Evolutionary conservation across 2,797 vertebrate genomes (phyloP).

Genomic region (Forpus xanthops): DNA sequence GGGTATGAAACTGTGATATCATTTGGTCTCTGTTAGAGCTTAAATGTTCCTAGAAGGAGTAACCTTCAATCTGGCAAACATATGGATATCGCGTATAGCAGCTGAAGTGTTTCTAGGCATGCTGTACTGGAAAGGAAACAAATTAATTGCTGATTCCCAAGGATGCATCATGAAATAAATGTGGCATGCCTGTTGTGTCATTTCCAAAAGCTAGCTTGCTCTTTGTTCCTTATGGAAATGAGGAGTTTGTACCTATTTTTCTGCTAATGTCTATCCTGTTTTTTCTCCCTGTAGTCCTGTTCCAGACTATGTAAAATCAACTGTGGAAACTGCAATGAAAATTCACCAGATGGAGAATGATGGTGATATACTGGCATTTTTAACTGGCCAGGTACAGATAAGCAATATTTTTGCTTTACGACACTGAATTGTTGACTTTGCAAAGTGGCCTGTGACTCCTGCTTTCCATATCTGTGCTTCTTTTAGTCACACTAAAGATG

Average conservation of each 20-base stretch:
- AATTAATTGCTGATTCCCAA: not conserved
- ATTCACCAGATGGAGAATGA: slow-evolving; percentile 96
- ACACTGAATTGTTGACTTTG: not conserved
- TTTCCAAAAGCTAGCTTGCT: not conserved
- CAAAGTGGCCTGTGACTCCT: not conserved
- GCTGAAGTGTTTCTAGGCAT: not conserved
- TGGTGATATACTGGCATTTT: slow-evolving; percentile 93
- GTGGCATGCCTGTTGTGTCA: not conserved
- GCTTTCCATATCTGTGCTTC: not conserved
- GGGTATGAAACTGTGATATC: not conserved
- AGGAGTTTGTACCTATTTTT: not conserved
- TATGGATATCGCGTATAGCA: not conserved
- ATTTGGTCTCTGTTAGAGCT: not conserved
- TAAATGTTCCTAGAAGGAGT: not conserved
- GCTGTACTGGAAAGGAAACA: not conserved
- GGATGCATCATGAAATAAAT: not conserved
- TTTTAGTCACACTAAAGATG: not conserved
- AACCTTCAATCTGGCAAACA: not conserved
- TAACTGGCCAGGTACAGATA: slow-evolving; percentile 91
- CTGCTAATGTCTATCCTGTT: not conserved
- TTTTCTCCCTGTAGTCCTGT: slow-evolving; percentile 84
- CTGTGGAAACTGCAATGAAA: slow-evolving; percentile 95
- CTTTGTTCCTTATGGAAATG: not conserved
- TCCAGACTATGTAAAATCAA: slow-evolving; percentile 96
- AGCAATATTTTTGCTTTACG: not conserved